Evolutionary conservation across 2,113 vertebrate genomes (phyloP), one percentile per base, ranked within the genome.

Genomic region (Ctenodactylus gundi): DNA sequence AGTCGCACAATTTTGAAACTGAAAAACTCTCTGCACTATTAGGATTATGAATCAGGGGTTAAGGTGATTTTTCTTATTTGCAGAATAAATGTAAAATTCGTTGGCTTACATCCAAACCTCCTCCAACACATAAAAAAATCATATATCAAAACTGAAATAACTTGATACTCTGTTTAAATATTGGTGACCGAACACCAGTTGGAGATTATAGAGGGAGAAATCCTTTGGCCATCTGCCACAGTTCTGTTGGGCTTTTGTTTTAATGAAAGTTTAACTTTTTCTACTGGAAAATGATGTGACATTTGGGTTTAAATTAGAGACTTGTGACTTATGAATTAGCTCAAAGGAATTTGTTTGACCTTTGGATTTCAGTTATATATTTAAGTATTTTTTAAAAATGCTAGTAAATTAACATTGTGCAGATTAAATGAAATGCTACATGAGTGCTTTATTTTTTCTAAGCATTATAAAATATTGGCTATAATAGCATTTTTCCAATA

Each of bases 31-130:
- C 75, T 92, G 55, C 14, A 64, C 6, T 51, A 68, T 75, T 41
- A 6, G 29, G 88, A 67, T 62, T 34, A 44, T 57, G 76, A 91
- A 34, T 20, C 13, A 68, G 14, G 5, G 7, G 39, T 82, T 62
- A 91, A 90, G 27, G 62, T 36, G 34, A 68, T 64, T 75, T n/a
- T 90, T 77, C 11, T 94, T 20, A 64, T 51, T 88, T 95, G 85
- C 15, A 73, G 53, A 95, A 81, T 62, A 73, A 62, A 82, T 77
- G 53, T n/a, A 77, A 81, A 67, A 39, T 78, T 85, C 27, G 55
- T 44, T 94, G 58, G 20, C n/a, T 93, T 93, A 23, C 4, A 86
- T 77, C 39, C n/a, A 11, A 57, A 5, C 51, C 85, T 12, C 1
- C 21, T 25, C 20, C 5, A 82, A 1, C 73, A 77, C 0, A 18